A percentile compares a stretch with the other conserved stretches of the same genome.
Evolutionary conservation across 2,113 vertebrate species (phyloP).

Genomic region (Phainopepla nitens): DNA sequence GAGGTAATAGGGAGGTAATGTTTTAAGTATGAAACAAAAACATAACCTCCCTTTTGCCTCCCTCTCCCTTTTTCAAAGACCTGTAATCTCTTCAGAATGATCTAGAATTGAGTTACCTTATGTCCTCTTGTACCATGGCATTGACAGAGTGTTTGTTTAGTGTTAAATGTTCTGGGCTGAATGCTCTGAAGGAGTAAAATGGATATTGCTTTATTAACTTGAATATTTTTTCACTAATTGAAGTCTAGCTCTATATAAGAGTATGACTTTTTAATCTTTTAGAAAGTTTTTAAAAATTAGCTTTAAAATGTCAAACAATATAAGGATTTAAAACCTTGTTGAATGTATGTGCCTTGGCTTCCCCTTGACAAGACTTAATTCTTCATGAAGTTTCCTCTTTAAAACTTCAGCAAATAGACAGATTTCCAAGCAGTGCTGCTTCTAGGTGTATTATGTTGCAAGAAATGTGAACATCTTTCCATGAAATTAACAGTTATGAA

Average conservation of each 20-base stretch:
- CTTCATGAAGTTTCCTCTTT: not conserved
- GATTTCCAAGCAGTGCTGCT: not conserved
- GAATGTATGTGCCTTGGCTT: not conserved
- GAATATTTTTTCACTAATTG: not conserved
- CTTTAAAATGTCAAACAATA: not conserved
- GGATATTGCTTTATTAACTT: not conserved
- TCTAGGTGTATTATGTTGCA: not conserved
- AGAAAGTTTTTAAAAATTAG: not conserved
- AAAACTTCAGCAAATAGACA: not conserved
- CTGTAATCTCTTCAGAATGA: conserved; percentile 23
- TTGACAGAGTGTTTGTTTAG: not conserved
- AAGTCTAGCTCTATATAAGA: not conserved
- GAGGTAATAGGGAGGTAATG: conserved; percentile 37
- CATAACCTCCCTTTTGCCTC: conserved; percentile 39
- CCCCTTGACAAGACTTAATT: not conserved
- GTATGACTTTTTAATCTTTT: not conserved
- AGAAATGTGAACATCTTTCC: not conserved
- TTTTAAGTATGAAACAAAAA: conserved; percentile 61
- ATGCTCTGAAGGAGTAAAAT: not conserved
- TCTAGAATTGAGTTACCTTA: conserved; percentile 36
- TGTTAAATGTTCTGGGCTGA: not conserved
- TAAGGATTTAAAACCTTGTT: not conserved
- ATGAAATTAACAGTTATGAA: not conserved
- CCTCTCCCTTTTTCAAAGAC: not conserved
- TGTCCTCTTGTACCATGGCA: not conserved